Base-by-base conservation (phyloP, 1,140 invertebrate species). In the Sitophilus oryzae region DNA sequence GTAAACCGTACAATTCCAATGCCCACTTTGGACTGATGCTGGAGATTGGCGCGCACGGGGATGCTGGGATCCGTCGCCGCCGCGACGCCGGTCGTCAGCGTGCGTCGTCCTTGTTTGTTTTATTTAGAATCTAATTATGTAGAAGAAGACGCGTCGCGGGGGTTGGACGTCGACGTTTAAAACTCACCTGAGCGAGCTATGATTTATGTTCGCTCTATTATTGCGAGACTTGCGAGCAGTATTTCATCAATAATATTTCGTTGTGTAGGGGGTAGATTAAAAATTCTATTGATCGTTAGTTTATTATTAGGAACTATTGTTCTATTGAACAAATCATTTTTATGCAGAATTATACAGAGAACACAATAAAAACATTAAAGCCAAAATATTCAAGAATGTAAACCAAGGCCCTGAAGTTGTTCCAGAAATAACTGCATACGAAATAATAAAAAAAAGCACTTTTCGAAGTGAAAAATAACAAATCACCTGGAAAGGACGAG, bases 21-120 rank as follows among this genome's bases (percentile, higher is more conserved):
- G 54, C 54, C 54, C 54, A 56, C 54, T 56, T 56, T 21, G 54
- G 54, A 56, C 54, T 56, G 54, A 44, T 19, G 54, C 23, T 38
- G 44, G 52, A 49, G n/a, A 30, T 30, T 43, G 36, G 20, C 46
- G 54, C 54, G 46, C 38, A 56, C 47, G 25, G 54, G 54, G 54
- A 56, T 56, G 54, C 54, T 56, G 54, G 19, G 20, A 50, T 15
- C 43, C 54, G 54, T 56, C 54, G 54, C 43, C 54, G 54, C 50
- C 54, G 54, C 46, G 54, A 56, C 54, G 46, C 46, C 40, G 15
- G n/a, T n/a, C n/a, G n/a, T n/a, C 10, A 9, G 16, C n/a, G 45
- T 47, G 25, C n/a, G 43, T 15, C 52, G 18, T 54, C 52, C 38
- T 54, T 47, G 15, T 54, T 47, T 30, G 14, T 11, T 9, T 16